phyloP scores from a whole-genome alignment of 2,797 vertebrate species.

The Paguma larvata region DNA sequence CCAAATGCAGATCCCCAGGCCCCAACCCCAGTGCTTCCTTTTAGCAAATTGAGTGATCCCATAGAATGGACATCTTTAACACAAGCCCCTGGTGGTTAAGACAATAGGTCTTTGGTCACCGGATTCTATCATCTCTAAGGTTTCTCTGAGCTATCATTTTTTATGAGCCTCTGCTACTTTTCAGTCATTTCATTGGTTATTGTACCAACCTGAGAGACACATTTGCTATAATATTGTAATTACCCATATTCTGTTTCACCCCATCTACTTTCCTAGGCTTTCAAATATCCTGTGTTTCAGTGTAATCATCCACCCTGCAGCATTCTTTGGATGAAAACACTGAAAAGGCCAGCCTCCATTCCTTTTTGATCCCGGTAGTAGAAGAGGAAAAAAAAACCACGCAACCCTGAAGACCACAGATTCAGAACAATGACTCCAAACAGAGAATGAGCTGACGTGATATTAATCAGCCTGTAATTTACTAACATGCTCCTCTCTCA shows the following conservation, averaged over 20 bases:
- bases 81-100: neutral
- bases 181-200: neutral
- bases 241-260: neutral
- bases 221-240: neutral
- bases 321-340: neutral
- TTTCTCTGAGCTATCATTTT: neutral
- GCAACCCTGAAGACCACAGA: neutral
- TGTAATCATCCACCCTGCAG: neutral
- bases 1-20: neutral
- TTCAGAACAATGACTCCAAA: conserved; percentile 68
- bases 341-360: neutral
- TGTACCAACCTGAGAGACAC: neutral
- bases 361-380: neutral
- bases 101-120: neutral
- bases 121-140: neutral
- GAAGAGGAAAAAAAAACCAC: neutral
- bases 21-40: neutral
- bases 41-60: neutral
- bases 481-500: conserved; percentile 53
- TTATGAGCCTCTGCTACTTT: conserved; percentile 21
- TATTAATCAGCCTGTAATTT: conserved; percentile 73
- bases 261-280: neutral
- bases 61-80: neutral
- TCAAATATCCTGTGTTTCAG: neutral
- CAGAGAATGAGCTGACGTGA: neutral